phyloP scores from a whole-genome alignment of 2,888 invertebrate species.

The Mythimna loreyi region DNA sequence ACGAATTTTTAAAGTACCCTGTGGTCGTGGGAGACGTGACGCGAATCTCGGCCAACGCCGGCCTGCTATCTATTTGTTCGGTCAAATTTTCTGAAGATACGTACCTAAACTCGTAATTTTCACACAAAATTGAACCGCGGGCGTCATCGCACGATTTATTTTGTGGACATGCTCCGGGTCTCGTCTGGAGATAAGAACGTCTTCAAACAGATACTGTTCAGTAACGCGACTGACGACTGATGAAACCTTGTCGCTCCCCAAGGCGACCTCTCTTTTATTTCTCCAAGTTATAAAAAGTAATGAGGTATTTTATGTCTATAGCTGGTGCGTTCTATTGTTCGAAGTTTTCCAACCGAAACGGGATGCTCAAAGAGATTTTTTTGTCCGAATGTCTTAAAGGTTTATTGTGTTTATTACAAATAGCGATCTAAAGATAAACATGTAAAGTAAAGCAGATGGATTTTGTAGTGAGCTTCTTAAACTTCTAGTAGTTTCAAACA shows the following conservation, averaged over 20 bases:
- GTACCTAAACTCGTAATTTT: constrained; percentile 78
- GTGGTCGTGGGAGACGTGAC: constrained; percentile 79
- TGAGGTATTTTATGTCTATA: constrained; percentile 83
- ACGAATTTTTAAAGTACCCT: constrained; percentile 79
- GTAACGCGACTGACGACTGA: constrained; percentile 72
- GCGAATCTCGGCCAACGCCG: constrained; percentile 75
- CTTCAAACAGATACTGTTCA: constrained; percentile 72
- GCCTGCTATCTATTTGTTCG: constrained; percentile 72
- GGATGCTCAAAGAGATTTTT: constrained; percentile 61
- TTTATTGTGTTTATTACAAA: constrained; percentile 46
- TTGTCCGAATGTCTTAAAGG: constrained; percentile 47
- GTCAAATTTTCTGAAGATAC: constrained; percentile 67
- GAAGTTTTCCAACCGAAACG: constrained; percentile 69
- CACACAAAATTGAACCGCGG: constrained; percentile 84
- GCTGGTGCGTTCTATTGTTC: constrained; percentile 77
- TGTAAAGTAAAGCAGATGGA: neutral
- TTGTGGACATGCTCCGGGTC: constrained; percentile 79
- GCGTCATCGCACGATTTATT: constrained; percentile 82
- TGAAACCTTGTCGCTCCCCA: constrained; percentile 77
- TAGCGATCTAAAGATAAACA: constrained; percentile 14
- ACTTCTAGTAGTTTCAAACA: constrained; percentile 25
- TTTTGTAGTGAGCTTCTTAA: constrained; percentile 11
- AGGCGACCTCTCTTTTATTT: constrained; percentile 80
- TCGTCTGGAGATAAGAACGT: constrained; percentile 77
- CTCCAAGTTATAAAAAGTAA: constrained; percentile 84